These are phyloP conservation scores for Harpagifer antarcticus DNA, from an alignment of 2,797 vertebrate species.

Conservation along the genomic window DNA sequence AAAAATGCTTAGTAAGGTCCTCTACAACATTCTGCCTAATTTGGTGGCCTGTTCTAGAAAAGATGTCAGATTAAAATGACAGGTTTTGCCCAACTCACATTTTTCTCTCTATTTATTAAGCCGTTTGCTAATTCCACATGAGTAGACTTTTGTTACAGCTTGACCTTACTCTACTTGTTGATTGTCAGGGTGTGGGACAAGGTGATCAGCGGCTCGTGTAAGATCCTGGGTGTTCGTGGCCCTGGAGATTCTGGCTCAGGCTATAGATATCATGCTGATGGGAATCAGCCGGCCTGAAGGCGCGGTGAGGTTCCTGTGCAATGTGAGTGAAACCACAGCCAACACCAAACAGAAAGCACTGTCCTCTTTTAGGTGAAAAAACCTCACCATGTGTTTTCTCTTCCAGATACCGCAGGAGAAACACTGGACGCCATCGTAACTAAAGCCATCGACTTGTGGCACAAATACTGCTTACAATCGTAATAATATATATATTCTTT, in stretches of 20 bases:
- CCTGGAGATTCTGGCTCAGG: slow-evolving; percentile 94
- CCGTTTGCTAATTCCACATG: neutral
- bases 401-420: slow-evolving; percentile 96
- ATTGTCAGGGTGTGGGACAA: slow-evolving; percentile 96
- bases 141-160: neutral
- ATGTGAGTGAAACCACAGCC: slow-evolving; percentile 83
- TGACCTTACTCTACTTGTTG: slow-evolving; percentile 2
- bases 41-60: no score
- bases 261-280: slow-evolving; percentile 94
- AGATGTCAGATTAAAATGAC: no score
- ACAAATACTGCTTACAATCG: slow-evolving; percentile 87
- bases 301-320: slow-evolving; percentile 90
- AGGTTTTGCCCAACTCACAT: no score
- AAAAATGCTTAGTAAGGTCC: no score
- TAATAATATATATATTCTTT: no score
- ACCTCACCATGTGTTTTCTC: slow-evolving; percentile 6
- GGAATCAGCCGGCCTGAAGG: slow-evolving; percentile 89
- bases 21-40: no score
- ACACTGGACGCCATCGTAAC: slow-evolving; percentile 96
- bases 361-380: neutral
- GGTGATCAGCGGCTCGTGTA: slow-evolving; percentile 97
- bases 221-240: slow-evolving; percentile 96
- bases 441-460: slow-evolving; percentile 98
- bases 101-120: neutral
- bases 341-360: neutral